A percentile compares a stretch with the other conserved stretches of the same genome.
Evolutionary conservation across 2,797 vertebrate species (phyloP).

Genomic region (Buceros bicornis): DNA sequence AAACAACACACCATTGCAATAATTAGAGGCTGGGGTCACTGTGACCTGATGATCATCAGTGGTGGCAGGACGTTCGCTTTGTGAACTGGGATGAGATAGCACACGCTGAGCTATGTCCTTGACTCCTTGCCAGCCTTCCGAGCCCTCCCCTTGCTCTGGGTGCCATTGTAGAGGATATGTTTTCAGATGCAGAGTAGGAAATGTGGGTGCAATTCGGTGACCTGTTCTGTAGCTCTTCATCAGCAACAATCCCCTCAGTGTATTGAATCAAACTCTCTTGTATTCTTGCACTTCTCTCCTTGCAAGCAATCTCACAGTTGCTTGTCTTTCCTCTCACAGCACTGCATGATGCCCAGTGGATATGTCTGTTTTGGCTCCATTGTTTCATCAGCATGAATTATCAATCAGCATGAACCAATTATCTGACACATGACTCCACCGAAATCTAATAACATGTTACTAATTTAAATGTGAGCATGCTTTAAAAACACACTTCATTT

Average conservation of each 20-base stretch:
- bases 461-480: neutral
- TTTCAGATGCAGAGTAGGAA: neutral
- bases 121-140: neutral
- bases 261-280: neutral
- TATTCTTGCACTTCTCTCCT: neutral
- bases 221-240: neutral
- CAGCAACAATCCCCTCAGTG: neutral
- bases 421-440: neutral
- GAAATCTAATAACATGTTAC: neutral
- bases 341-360: neutral
- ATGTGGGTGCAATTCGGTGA: neutral
- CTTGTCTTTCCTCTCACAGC: neutral
- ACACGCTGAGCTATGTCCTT: neutral
- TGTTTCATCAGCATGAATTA: neutral
- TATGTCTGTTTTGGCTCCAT: neutral
- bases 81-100: neutral
- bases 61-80: constrained; percentile 1
- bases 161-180: neutral
- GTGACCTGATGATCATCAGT: neutral
- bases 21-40: constrained; percentile 8
- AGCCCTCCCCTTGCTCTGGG: neutral
- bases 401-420: neutral
- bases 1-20: neutral
- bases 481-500: neutral
- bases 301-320: neutral